These are phyloP conservation scores for Crambe crambe DNA, from an alignment of 37 sponge, comb jelly and placozoan species.

Conservation along the genomic window DNA sequence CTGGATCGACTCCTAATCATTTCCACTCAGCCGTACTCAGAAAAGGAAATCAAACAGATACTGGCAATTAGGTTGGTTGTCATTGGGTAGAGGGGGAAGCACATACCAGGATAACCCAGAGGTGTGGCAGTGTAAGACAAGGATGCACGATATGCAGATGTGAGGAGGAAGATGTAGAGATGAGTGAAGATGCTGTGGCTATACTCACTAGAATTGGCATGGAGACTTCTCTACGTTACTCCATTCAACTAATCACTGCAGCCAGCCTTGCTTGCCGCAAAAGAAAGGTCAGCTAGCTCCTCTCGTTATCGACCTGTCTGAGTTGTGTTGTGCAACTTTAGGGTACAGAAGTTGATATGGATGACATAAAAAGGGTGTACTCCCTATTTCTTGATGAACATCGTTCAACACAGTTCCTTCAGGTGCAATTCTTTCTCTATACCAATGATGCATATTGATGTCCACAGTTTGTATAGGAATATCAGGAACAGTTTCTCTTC, in stretches of 20 bases:
- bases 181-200: constrained; percentile 91
- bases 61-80: constrained; percentile 77
- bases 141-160: constrained; percentile 48
- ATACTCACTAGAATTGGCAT: constrained; percentile 91
- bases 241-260: constrained; percentile 97
- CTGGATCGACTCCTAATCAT: constrained; percentile 96
- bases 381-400: constrained; percentile 93
- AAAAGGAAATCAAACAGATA: constrained; percentile 92
- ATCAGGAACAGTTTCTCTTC: constrained; percentile 71
- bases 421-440: constrained; percentile 1
- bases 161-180: constrained; percentile 99
- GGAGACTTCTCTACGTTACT: constrained; percentile 95
- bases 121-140: background rate
- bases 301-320: background rate
- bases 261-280: constrained; percentile 89
- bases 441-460: background rate
- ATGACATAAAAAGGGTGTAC: constrained; percentile 96
- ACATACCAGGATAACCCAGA: background rate
- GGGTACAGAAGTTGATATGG: constrained; percentile 93
- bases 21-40: constrained; percentile 90
- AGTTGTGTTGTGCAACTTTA: constrained; percentile 2
- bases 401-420: constrained; percentile 92
- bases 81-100: background rate
- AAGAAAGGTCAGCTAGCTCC: constrained; percentile 72
- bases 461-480: constrained; percentile 15